Base-by-base conservation (phyloP, 2,888 invertebrate species). In the Ischnura elegans region DNA sequence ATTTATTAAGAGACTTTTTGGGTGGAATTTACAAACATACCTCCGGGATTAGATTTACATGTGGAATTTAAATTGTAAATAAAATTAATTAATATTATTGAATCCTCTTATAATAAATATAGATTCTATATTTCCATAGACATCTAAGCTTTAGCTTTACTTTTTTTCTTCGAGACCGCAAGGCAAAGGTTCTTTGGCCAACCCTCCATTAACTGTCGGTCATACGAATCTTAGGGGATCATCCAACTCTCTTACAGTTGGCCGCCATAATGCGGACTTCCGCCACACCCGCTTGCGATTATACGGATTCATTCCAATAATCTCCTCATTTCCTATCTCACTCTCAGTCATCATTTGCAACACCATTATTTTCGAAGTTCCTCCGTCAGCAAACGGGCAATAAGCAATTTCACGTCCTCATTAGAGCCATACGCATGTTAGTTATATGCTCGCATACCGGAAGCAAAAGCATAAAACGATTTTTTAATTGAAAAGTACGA, bases 381-480 rank as follows among this genome's bases (percentile, higher is more conserved):
- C 76, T 76, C 76, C 76, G 76, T 76, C 76, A 76, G 29, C 76
- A 8, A 76, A 6, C 76, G 29, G 29, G 76, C 76, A 76, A 76
- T 76, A 76, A 76, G 76, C 76, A 76, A 76, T 76, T 76, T 76
- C 76, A 76, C 36, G 76, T 76, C 76, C 1, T 76, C 76, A 76
- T 76, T 36, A 76, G 36, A 76, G 76, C 10, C 76, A 76, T 76
- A 36, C 76, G 36, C 13, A 76, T 36, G 36, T 36, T 76, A 76
- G 76, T 76, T 29, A 36, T 76, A 76, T 76, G 76, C 76, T 76
- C 76, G 76, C 76, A 36, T 16, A 76, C 13, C 13, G 29, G 76
- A 76, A 36, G 76, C 76, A 76, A 76, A 76, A 29, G 25, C 13
- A 36, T 36, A 36, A 36, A 13, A 76, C 29, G 29, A 36, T 76